Evolutionary conservation across 2,797 vertebrate genomes (phyloP), one percentile per base, ranked within the genome.

Genomic region (Lutjanus campechanus): DNA sequence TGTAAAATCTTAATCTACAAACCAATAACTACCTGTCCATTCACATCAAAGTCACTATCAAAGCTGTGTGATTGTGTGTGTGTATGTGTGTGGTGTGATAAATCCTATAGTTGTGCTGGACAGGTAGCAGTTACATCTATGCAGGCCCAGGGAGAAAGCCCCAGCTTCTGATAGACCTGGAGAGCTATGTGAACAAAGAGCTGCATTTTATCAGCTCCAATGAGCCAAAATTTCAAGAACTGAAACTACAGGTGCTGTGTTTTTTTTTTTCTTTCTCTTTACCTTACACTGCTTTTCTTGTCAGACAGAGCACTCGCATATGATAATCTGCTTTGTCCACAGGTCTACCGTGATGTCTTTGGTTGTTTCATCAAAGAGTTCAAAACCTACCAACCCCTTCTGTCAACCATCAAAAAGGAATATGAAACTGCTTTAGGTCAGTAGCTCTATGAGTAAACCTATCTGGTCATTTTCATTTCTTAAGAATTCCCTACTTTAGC

Each of bases 401-500:
- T 98, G 5, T 95, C 94, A 81, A 94, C 94, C 66, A 95, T 98
- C 88, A 97, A 97, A 93, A 96, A 95, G 55, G 96, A 97, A 54
- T 97, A 97, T 84, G 97, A 97, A 81, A 76, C 92, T 49, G 95
- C 95, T 43, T 83, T 97, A 81, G 95, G 97, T 97, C 89, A 77
- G 93, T 85, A 61, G 43, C 20, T 66, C 11, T 62, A 4, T 41
- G 17, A 67, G 19, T 20, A 36, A 77, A 15, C 17, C 12, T 12
- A 11, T 7, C 15, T 64, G 7, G 44, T 65, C 19, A 2, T 65
- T 62, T 50, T 72, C 0, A 40, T 76, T 69, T 44, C 47, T 43
- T 49, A 6, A 29, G 7, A 67, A 41, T 58, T 56, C 11, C 43
- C 8, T 15, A 22, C 5, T 47, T 40, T 53, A n/a, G 29, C 4